Percentiles rank a stretch among this genome's conserved stretches.
phyloP scores from a whole-genome alignment of 2,113 vertebrate genomes.

The Hiodon alosoides region DNA sequence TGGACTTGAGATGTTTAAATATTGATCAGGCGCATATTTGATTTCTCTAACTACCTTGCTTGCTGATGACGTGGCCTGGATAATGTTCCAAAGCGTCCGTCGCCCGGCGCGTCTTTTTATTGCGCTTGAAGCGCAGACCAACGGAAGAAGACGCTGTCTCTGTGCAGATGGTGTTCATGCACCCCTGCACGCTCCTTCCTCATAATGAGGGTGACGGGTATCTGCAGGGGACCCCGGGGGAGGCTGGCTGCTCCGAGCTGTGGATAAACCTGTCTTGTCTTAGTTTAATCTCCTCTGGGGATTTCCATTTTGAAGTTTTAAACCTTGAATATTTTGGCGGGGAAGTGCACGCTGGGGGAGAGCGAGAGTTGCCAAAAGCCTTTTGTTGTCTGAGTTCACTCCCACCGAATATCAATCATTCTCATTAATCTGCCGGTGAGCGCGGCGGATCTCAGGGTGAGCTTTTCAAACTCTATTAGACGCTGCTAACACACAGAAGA shows the following conservation, averaged over 20 bases:
- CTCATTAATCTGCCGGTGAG: not conserved
- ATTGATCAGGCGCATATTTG: conserved; percentile 48
- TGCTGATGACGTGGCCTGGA: not conserved
- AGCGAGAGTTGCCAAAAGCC: conserved; percentile 37
- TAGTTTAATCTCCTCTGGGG: conserved; percentile 54
- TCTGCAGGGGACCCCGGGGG: not conserved
- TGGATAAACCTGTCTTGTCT: conserved; percentile 33
- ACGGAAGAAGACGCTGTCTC: not conserved
- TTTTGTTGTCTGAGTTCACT: conserved; percentile 2
- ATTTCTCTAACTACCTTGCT: conserved; percentile 1
- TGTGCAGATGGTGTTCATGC: not conserved
- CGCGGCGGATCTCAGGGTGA: not conserved
- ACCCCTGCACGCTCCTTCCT: not conserved
- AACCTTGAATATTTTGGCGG: conserved; percentile 48
- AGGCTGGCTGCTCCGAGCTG: not conserved
- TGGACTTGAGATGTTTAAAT: not conserved
- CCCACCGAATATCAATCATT: conserved; percentile 10
- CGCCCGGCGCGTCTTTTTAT: no score
- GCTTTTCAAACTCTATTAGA: not conserved
- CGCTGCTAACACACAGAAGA: no score
- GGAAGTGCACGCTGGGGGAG: conserved; percentile 42
- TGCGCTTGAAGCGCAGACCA: no score
- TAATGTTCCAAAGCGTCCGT: not conserved
- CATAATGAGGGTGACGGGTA: not conserved
- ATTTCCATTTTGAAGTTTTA: conserved; percentile 46